Conservation (phyloP, 2,797 vertebrate genomes). For the Sebastes hubbsi region DNA sequence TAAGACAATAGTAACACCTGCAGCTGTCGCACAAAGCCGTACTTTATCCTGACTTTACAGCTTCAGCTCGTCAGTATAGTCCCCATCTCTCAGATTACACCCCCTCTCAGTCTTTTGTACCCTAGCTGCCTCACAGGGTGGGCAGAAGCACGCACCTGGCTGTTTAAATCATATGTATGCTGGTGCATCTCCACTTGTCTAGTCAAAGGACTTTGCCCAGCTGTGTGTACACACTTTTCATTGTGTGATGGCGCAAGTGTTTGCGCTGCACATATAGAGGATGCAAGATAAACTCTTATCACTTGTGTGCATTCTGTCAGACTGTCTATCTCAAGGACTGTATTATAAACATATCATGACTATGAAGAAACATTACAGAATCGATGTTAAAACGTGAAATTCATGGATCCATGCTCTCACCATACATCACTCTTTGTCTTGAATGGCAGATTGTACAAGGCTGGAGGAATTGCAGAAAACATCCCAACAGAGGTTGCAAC, state of each 20-base stretch:
- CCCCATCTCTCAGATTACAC: slow-evolving; percentile 9
- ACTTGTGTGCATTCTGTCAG: slow-evolving; percentile 2
- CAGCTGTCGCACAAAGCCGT: slow-evolving; percentile 36
- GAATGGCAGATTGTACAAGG: background rate
- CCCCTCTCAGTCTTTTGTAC: slow-evolving; percentile 18
- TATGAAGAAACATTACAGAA: background rate
- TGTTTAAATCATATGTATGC: slow-evolving; percentile 34
- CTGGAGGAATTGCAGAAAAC: background rate
- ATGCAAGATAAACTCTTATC: slow-evolving; percentile 43
- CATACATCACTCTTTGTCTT: background rate
- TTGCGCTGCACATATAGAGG: slow-evolving; percentile 32
- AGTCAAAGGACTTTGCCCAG: background rate
- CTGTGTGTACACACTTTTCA: slow-evolving; percentile 6
- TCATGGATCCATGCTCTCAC: background rate
- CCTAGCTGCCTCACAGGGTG: background rate
- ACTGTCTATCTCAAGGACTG: background rate
- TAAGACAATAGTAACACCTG: slow-evolving; percentile 72
- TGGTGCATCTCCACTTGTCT: background rate
- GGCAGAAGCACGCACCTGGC: slow-evolving; percentile 47
- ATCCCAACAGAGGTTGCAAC: slow-evolving; percentile 21
- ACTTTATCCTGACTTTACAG: slow-evolving; percentile 38
- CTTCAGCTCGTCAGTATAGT: slow-evolving; percentile 9
- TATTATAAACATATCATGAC: background rate
- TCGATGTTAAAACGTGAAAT: background rate
- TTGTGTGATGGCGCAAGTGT: slow-evolving; percentile 25